Conservation (phyloP, 2,888 invertebrate species). For the Drosophila anomalata region DNA sequence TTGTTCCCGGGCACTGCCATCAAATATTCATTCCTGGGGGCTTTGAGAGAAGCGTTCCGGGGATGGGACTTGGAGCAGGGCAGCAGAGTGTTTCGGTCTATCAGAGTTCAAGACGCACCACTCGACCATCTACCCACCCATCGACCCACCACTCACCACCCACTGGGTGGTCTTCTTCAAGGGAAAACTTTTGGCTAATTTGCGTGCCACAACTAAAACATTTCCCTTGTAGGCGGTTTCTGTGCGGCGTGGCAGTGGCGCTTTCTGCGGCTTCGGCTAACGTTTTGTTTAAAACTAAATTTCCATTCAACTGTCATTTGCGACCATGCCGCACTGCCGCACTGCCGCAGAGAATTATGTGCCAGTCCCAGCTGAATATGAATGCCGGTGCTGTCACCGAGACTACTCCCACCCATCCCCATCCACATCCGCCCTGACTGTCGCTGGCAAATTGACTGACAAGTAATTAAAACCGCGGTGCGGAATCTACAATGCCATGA, state of each 20-base stretch:
- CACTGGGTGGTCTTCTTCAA: constrained; percentile 5
- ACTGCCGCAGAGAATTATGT: constrained; percentile 2
- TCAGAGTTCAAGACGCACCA: constrained; percentile 56
- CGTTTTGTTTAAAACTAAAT: constrained; percentile 67
- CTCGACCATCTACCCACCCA: not conserved
- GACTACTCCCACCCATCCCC: not conserved
- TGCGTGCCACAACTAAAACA: constrained; percentile 68
- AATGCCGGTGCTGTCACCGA: constrained; percentile 44
- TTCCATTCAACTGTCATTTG: constrained; percentile 76
- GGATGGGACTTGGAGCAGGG: not conserved
- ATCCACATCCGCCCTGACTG: constrained; percentile 3
- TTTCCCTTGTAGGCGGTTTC: constrained; percentile 55
- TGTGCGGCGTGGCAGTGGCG: not conserved
- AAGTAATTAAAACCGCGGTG: constrained; percentile 68
- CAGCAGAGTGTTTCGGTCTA: constrained; percentile 31
- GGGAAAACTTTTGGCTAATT: constrained; percentile 70
- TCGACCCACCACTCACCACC: not conserved
- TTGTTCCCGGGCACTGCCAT: constrained; percentile 61
- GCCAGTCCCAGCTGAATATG: constrained; percentile 49
- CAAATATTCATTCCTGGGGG: constrained; percentile 72
- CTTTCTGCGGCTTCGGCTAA: constrained; percentile 23
- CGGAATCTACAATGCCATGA: constrained; percentile 3
- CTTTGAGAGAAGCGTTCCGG: constrained; percentile 25
- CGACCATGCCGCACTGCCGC: constrained; percentile 16
- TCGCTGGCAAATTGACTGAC: constrained; percentile 61